phyloP scores from a whole-genome alignment of 2,888 invertebrate species.

The Drosophila pseudotakahashii region DNA sequence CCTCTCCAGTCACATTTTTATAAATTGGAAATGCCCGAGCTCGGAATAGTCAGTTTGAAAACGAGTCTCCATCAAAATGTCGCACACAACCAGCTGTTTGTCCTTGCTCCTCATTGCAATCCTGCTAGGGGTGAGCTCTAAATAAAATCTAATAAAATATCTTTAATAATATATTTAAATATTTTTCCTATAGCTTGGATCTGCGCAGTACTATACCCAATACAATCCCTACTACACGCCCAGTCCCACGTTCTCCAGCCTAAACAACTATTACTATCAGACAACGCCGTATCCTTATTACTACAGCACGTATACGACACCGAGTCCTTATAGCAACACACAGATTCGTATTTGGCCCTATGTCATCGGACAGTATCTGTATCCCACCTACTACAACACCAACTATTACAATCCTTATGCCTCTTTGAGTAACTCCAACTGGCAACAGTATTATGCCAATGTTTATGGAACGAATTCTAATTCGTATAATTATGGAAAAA shows the following conservation, averaged over 20 bases:
- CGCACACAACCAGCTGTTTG: constrained; percentile 4
- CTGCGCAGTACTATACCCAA: constrained; percentile 57
- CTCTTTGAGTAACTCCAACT: constrained; percentile 53
- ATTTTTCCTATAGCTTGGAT: constrained; percentile 29
- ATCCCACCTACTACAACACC: constrained; percentile 66
- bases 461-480: constrained; percentile 45
- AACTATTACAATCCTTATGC: constrained; percentile 66
- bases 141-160: accelerated
- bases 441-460: constrained; percentile 64
- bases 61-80: constrained; percentile 42
- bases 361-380: constrained; percentile 75
- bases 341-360: constrained; percentile 74
- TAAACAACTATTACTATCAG: constrained; percentile 59
- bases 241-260: constrained; percentile 71
- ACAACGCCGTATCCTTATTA: constrained; percentile 58
- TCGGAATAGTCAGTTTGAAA: constrained; percentile 46
- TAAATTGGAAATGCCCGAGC: constrained; percentile 45
- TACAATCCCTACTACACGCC: constrained; percentile 69
- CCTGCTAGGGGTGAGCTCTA: constrained; percentile 41
- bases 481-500: constrained; percentile 48
- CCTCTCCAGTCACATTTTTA: constrained; percentile 37
- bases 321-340: constrained; percentile 37
- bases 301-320: constrained; percentile 51
- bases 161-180: background rate
- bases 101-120: constrained; percentile 33